Conservation (phyloP, 1,140 invertebrate genomes). For the Planococcus citri region DNA sequence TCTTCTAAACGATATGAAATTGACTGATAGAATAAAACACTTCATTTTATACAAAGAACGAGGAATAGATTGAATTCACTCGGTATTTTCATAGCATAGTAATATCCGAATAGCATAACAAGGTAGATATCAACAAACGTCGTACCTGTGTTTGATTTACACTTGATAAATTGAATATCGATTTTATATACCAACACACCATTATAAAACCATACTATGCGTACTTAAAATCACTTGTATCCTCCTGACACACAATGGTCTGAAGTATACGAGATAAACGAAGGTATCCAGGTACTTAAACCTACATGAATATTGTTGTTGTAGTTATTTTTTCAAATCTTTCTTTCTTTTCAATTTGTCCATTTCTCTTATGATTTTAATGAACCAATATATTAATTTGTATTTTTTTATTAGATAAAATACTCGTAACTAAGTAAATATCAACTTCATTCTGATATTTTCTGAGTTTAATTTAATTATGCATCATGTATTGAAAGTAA, state of each 20-base stretch:
- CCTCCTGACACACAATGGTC: slow-evolving; percentile 13
- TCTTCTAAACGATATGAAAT: slow-evolving; percentile 17
- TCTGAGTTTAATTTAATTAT: too few species aligned
- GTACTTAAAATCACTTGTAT: slow-evolving; percentile 15
- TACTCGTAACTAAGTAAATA: too few species aligned
- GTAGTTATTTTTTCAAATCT: too few species aligned
- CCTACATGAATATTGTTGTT: too few species aligned
- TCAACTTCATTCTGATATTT: too few species aligned
- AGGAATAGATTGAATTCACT: slow-evolving; percentile 16
- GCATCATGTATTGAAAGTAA: too few species aligned
- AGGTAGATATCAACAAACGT: slow-evolving; percentile 14
- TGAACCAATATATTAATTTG: too few species aligned
- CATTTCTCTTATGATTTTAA: too few species aligned
- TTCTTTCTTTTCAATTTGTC: too few species aligned
- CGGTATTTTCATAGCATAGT: background rate
- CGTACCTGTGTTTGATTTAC: slow-evolving; percentile 18
- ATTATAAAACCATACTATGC: background rate
- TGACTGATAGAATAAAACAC: slow-evolving; percentile 19
- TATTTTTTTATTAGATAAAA: too few species aligned
- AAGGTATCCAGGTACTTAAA: too few species aligned
- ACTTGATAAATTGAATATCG: slow-evolving; percentile 17
- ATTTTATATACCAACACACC: background rate
- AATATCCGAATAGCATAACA: slow-evolving; percentile 14
- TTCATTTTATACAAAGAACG: slow-evolving; percentile 16
- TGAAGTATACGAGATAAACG: too few species aligned